phyloP scores from a whole-genome alignment of 2,888 invertebrate species.

The Mantis religiosa region DNA sequence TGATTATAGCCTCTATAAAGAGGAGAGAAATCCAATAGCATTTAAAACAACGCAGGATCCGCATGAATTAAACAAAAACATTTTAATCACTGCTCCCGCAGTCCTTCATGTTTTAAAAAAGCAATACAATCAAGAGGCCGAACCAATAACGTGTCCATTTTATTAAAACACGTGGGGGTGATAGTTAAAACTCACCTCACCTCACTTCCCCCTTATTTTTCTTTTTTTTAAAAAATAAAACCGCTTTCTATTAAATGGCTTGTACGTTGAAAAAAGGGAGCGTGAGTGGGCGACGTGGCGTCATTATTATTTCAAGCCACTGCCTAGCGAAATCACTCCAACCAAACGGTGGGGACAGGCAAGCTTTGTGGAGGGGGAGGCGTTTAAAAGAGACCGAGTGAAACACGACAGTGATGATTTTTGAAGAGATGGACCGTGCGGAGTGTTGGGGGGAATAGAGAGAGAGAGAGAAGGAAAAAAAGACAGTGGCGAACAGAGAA shows the following conservation, averaged over 20 bases:
- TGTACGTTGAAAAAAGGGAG: background rate
- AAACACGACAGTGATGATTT: background rate
- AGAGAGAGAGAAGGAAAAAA: background rate
- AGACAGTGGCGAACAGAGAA: background rate
- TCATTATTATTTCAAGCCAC: background rate
- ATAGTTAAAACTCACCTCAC: background rate
- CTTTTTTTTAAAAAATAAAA: conserved; percentile 9
- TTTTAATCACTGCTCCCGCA: conserved; percentile 1
- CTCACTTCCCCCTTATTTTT: background rate
- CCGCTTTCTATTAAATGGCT: conserved; percentile 15
- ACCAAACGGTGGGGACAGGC: background rate
- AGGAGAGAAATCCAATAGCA: background rate
- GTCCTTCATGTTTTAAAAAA: background rate
- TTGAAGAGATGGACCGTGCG: background rate
- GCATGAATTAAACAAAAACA: background rate
- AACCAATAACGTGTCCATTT: background rate
- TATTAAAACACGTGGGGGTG: background rate
- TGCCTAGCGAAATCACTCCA: background rate
- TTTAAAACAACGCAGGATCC: background rate
- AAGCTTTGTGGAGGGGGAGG: background rate
- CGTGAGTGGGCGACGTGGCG: background rate
- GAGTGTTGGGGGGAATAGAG: background rate
- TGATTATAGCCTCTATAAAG: background rate
- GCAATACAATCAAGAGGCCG: background rate
- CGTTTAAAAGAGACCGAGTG: background rate